phyloP scores from a whole-genome alignment of 2,888 invertebrate species.

The Hypolimnas misippus region DNA sequence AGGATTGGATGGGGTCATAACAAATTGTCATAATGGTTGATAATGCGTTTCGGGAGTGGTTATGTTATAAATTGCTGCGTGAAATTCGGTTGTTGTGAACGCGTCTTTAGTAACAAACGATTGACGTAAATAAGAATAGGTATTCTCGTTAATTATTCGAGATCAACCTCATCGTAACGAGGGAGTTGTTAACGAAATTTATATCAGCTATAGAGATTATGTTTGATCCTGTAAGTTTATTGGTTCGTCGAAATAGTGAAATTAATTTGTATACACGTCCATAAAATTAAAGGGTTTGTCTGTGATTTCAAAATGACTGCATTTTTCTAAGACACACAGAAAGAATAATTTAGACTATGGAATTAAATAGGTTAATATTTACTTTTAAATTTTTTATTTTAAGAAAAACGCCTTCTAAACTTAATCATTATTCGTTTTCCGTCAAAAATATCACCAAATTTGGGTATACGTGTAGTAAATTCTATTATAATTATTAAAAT shows the following conservation, averaged over 20 bases:
- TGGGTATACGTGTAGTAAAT: no score
- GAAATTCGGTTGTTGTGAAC: constrained; percentile 45
- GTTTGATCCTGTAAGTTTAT: neutral
- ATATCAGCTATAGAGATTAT: constrained; percentile 5
- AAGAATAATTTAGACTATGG: no score
- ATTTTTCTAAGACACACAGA: neutral
- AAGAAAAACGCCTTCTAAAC: no score
- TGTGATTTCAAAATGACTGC: neutral
- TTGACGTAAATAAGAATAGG: constrained; percentile 43
- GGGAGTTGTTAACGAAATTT: constrained; percentile 11
- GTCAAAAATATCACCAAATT: no score
- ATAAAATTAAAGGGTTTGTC: neutral
- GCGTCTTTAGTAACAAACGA: constrained; percentile 36
- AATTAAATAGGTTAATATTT: no score
- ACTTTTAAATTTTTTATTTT: no score
- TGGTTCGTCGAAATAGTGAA: neutral
- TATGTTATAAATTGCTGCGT: constrained; percentile 49
- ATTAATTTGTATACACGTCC: neutral
- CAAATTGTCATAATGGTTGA: constrained; percentile 64
- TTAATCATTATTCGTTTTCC: no score
- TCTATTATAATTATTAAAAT: neutral
- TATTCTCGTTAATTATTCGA: constrained; percentile 40
- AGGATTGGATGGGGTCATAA: constrained; percentile 51
- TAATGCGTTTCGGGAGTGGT: constrained; percentile 55
- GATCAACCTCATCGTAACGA: neutral